phyloP scores from a whole-genome alignment of 2,888 invertebrate genomes.

The Tineola bisselliella region DNA sequence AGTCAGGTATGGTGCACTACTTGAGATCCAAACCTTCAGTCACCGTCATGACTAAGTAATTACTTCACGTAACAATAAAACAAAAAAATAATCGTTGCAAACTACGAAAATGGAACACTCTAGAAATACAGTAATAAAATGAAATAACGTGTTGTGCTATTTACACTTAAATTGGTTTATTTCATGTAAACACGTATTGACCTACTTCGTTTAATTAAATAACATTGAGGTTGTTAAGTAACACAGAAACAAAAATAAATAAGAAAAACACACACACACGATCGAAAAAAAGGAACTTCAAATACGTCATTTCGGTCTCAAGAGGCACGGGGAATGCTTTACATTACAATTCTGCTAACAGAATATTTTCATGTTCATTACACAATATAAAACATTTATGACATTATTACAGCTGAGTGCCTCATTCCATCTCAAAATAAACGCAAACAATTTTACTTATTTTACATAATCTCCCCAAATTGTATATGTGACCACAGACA shows the following conservation, averaged over 20 bases:
- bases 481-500: too few species aligned
- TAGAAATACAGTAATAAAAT: too few species aligned
- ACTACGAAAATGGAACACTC: too few species aligned
- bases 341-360: background rate
- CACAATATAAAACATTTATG: constrained; percentile 41
- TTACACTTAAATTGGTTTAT: too few species aligned
- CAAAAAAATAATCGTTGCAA: too few species aligned
- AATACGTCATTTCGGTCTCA: background rate
- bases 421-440: constrained; percentile 33
- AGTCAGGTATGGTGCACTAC: background rate
- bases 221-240: background rate
- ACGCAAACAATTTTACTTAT: constrained; percentile 40
- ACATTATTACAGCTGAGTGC: constrained; percentile 39
- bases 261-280: background rate
- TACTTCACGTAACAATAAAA: too few species aligned
- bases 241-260: background rate
- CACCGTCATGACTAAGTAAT: background rate
- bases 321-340: background rate
- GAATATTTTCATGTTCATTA: constrained; percentile 6
- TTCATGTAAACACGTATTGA: too few species aligned
- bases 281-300: background rate
- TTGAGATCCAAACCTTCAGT: background rate
- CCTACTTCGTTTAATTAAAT: background rate
- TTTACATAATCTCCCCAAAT: constrained; percentile 51
- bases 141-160: too few species aligned